Evolutionary conservation across 2,888 invertebrate species (phyloP), one percentile per base, ranked within the genome.

Genomic region (Rhorus exstirpatorius): DNA sequence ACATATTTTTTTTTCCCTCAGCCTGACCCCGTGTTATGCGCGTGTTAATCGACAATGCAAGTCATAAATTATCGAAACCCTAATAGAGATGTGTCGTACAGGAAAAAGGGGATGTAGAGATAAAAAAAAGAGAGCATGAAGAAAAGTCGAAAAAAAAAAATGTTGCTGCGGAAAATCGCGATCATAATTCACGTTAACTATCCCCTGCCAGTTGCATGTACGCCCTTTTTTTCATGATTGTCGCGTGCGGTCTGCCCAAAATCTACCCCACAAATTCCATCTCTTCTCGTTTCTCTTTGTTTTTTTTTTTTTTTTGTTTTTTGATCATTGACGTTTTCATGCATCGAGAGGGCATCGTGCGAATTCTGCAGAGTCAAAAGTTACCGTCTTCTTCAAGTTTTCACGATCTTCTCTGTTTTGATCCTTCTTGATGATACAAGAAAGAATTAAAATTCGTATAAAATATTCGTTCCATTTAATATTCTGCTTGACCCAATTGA

Each of bases 11-110:
- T 74, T 76, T 74, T 67, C 81, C 77, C 71, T 74, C 53, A 63
- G 51, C 82, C 67, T 84, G 85, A 85, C 83, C 88, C 86, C 86
- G 87, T 76, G 90, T 91, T 89, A 90, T 84, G 89, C 90, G 90
- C 90, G 92, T 89, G 91, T 90, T 92, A 92, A 92, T 92, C 91
- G 91, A 92, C 93, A 92, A 92, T 92, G 85, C 88, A 81, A 89
- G 89, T 90, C 90, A 92, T 92, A 93, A 92, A 93, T 93, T 93
- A 91, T 90, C 90, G 85, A 86, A 82, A 88, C 90, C 92, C 92
- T 91, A 92, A 92, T 92, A 91, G 92, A 92, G 91, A 89, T 88
- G 88, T 82, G 80, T 83, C 79, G 72, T 44, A 65, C 67, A 53
- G 44, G 63, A 76, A 76, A 76, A 76, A 81, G 71, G 70, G 71